These are phyloP conservation scores for Corydoras sp. DNA, from an alignment of 2,113 vertebrate species.

Conservation along the genomic window DNA sequence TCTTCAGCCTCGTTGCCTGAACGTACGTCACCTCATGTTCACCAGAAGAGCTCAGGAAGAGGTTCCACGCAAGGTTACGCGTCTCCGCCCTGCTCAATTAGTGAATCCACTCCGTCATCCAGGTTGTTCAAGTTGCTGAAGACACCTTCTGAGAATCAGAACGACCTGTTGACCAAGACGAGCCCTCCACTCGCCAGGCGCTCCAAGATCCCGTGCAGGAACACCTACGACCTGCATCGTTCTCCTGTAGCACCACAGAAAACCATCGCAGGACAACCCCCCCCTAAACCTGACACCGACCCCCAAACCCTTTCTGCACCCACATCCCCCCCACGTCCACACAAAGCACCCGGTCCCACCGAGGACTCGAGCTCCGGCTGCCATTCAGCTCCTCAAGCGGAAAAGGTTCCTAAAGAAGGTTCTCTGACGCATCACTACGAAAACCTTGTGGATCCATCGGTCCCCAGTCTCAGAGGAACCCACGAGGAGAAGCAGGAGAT, in stretches of 20 bases:
- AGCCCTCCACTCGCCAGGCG: conserved; percentile 85
- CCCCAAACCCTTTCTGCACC: conserved; percentile 65
- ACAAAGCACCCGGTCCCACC: conserved; percentile 44
- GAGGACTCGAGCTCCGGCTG: conserved; percentile 37
- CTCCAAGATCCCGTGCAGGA: conserved; percentile 85
- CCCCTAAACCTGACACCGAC: conserved; percentile 60
- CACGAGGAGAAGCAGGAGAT: conserved; percentile 19
- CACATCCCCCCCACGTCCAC: conserved; percentile 64
- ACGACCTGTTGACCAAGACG: conserved; percentile 28
- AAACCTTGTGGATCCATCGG: conserved; percentile 52
- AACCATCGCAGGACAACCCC: conserved; percentile 60
- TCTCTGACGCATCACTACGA: conserved; percentile 60
- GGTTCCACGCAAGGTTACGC: conserved; percentile 53
- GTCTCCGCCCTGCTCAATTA: conserved; percentile 36
- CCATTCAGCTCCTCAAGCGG: conserved; percentile 31
- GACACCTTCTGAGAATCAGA: conserved; percentile 68
- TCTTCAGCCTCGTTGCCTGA: conserved; percentile 35
- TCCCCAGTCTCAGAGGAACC: conserved; percentile 12
- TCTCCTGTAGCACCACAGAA: conserved; percentile 43
- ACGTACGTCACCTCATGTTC: conserved; percentile 50
- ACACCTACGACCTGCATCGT: conserved; percentile 76
- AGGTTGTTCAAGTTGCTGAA: conserved; percentile 84
- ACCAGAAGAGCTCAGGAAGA: conserved; percentile 41
- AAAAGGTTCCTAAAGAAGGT: conserved; percentile 21
- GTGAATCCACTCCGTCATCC: conserved; percentile 62